Percentiles rank a stretch among this genome's conserved stretches.
These are phyloP conservation scores for Dromius quadrimaculatus DNA, from an alignment of 2,888 invertebrate species.

Conservation along the genomic window DNA sequence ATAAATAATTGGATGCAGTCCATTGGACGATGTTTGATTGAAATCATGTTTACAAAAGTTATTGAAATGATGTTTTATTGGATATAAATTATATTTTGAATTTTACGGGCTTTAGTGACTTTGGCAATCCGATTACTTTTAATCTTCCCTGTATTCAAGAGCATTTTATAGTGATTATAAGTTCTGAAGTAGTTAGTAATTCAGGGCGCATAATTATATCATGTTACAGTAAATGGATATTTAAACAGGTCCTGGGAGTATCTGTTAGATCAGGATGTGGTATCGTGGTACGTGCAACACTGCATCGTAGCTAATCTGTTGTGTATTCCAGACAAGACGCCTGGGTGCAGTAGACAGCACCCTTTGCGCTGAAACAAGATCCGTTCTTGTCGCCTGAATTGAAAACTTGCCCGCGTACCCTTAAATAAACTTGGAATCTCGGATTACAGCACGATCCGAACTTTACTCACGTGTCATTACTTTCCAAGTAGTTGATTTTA, in stretches of 20 bases:
- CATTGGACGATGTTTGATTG: slow-evolving; percentile 9
- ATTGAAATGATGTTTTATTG: neutral
- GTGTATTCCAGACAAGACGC: slow-evolving; percentile 40
- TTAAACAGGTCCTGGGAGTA: slow-evolving; percentile 21
- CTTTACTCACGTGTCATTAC: slow-evolving; percentile 54
- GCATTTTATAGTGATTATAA: slow-evolving; percentile 35
- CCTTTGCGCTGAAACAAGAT: slow-evolving; percentile 17
- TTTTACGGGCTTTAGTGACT: slow-evolving; percentile 9
- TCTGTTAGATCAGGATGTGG: slow-evolving; percentile 3
- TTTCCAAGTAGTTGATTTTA: slow-evolving; percentile 56
- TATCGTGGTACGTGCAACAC: slow-evolving; percentile 39
- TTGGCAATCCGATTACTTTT: neutral
- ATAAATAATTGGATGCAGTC: slow-evolving; percentile 20
- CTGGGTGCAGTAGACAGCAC: neutral
- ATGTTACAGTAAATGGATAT: slow-evolving; percentile 33
- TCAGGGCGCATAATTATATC: slow-evolving; percentile 39
- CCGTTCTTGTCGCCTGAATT: slow-evolving; percentile 30
- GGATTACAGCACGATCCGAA: slow-evolving; percentile 51
- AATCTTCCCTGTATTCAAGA: slow-evolving; percentile 1
- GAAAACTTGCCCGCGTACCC: slow-evolving; percentile 55
- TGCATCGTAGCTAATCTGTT: slow-evolving; percentile 44
- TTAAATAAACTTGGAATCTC: slow-evolving; percentile 56
- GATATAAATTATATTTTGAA: neutral
- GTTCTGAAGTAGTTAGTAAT: slow-evolving; percentile 28
- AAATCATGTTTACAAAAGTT: neutral